Conservation (phyloP, 2,797 vertebrate genomes). For the Myripristis murdjan region DNA sequence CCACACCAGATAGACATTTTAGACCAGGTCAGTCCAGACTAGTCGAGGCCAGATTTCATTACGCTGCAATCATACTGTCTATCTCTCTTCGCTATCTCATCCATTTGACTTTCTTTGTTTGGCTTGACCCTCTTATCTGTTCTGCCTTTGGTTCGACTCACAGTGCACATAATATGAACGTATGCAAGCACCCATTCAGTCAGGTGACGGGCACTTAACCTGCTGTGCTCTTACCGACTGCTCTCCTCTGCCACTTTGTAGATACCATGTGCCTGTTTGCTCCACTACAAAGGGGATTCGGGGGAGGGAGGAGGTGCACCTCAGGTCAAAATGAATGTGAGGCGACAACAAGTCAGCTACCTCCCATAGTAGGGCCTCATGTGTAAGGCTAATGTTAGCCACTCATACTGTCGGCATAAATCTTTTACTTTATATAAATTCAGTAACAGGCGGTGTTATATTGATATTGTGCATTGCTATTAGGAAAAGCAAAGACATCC, state of each 20-base stretch:
- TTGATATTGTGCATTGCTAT: too few species aligned
- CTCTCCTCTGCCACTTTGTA: slow-evolving; percentile 1
- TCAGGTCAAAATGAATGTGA: too few species aligned
- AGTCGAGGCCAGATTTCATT: slow-evolving; percentile 10
- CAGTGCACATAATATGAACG: background rate
- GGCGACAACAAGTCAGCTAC: too few species aligned
- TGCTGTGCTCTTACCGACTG: background rate
- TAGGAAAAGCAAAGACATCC: too few species aligned
- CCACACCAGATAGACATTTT: background rate
- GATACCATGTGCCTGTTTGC: background rate
- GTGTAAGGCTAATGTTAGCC: too few species aligned
- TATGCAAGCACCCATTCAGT: background rate
- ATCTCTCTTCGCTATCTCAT: background rate
- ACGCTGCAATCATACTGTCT: background rate
- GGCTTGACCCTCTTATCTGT: background rate
- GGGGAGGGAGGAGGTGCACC: too few species aligned
- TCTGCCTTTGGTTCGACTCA: background rate
- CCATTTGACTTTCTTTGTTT: background rate
- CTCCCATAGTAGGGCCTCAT: too few species aligned
- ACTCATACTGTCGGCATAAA: too few species aligned
- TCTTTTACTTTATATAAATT: too few species aligned
- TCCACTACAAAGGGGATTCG: too few species aligned
- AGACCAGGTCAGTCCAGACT: background rate
- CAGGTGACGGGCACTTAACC: background rate
- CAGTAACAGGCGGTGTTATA: too few species aligned